Conservation (phyloP, 2,113 vertebrate genomes). For the Macrotis lagotis region DNA sequence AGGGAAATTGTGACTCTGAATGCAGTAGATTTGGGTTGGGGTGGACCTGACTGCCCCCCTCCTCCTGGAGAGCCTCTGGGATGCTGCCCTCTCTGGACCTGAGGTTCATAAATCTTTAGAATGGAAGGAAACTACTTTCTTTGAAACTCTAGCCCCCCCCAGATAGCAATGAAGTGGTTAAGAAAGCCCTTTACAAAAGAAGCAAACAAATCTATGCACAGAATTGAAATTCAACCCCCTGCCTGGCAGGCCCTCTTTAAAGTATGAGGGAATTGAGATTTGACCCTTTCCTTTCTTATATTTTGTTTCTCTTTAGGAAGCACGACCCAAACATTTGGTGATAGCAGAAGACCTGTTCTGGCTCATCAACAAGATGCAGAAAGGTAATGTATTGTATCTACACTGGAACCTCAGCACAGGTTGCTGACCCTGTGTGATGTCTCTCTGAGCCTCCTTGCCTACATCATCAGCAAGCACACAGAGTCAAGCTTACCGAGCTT, state of each 20-base stretch:
- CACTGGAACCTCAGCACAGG: not conserved
- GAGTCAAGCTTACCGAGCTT: no score
- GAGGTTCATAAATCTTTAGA: no score
- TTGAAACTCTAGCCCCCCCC: not conserved
- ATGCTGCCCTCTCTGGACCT: no score
- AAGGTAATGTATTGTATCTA: constrained; percentile 19
- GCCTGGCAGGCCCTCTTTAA: not conserved
- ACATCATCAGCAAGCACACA: no score
- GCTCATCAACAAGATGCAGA: constrained; percentile 50
- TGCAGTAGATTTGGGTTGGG: no score
- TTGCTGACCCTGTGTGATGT: not conserved
- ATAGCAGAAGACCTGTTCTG: constrained; percentile 34
- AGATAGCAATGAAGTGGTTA: not conserved
- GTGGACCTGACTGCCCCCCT: no score
- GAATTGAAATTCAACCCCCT: not conserved
- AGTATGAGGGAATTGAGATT: not conserved
- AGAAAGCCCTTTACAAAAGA: not conserved
- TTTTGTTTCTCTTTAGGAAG: constrained; percentile 8
- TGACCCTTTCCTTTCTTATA: not conserved
- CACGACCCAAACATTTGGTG: not conserved
- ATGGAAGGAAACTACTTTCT: not conserved
- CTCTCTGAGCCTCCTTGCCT: not conserved
- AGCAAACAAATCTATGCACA: not conserved
- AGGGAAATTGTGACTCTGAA: not conserved
- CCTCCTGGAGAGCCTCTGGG: no score